A percentile compares a stretch with the other conserved stretches of the same genome.
phyloP scores from a whole-genome alignment of 1,140 invertebrate genomes.

The Hylaeus volcanicus region DNA sequence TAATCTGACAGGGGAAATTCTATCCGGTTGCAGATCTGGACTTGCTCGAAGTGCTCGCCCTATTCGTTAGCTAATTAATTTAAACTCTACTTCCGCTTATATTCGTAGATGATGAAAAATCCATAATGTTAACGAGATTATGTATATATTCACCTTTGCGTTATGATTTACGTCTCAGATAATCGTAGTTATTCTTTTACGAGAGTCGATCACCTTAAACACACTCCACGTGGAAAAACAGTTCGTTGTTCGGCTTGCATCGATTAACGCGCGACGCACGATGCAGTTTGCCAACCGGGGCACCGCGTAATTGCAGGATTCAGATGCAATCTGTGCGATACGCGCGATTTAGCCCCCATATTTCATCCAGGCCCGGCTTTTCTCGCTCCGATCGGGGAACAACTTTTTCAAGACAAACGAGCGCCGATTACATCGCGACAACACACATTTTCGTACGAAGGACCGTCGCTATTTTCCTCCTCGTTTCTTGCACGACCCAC shows the following conservation, averaged over 20 bases:
- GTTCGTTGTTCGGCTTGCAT: background rate
- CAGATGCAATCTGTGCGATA: constrained; percentile 40
- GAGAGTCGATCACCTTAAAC: too few relatives aligned
- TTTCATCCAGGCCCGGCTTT: constrained; percentile 23
- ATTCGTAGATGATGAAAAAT: too few relatives aligned
- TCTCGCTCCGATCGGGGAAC: background rate
- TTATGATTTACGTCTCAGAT: too few relatives aligned
- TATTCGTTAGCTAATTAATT: too few relatives aligned
- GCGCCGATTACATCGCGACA: constrained; percentile 34
- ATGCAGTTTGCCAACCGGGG: constrained; percentile 17
- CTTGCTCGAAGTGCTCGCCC: too few relatives aligned
- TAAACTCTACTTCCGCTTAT: too few relatives aligned
- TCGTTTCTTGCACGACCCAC: background rate
- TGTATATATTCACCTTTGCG: too few relatives aligned
- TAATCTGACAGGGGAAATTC: too few relatives aligned
- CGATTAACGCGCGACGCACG: constrained; percentile 29
- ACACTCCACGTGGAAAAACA: background rate
- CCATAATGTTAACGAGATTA: too few relatives aligned
- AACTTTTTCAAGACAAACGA: constrained; percentile 44
- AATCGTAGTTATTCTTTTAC: too few relatives aligned
- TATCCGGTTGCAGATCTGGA: too few relatives aligned
- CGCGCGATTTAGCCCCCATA: constrained; percentile 34
- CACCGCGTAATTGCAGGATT: constrained; percentile 42
- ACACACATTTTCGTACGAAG: constrained; percentile 15
- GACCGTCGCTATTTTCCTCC: background rate